Conservation (phyloP, 2,888 invertebrate species). For the Byasa hedistus region DNA sequence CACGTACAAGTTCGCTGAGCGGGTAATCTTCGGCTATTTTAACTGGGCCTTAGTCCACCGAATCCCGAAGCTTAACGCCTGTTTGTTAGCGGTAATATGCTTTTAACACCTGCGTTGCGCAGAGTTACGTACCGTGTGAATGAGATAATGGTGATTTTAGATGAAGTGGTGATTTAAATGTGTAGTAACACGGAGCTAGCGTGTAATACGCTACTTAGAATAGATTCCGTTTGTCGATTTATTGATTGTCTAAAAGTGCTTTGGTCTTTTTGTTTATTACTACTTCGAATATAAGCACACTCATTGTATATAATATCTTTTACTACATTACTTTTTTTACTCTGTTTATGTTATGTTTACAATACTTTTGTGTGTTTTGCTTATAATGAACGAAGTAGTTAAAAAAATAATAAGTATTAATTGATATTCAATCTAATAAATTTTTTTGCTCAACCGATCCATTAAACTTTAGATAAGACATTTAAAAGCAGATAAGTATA, state of each 20-base stretch:
- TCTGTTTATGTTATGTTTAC: no score
- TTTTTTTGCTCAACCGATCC: no score
- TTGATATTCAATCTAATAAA: no score
- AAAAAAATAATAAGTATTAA: no score
- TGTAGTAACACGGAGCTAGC: conserved; percentile 37
- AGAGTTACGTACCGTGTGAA: conserved; percentile 58
- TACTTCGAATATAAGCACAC: no score
- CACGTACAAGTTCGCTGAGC: conserved; percentile 48
- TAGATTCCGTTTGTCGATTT: conserved; percentile 43
- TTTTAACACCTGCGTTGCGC: conserved; percentile 74
- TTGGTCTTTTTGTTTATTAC: background rate
- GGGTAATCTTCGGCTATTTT: conserved; percentile 74
- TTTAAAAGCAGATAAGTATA: background rate
- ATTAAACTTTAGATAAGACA: background rate
- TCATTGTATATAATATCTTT: no score
- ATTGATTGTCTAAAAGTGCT: conserved; percentile 33
- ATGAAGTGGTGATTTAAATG: conserved; percentile 55
- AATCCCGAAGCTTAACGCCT: conserved; percentile 72
- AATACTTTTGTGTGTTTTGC: no score
- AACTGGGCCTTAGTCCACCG: conserved; percentile 61
- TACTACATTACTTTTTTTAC: no score
- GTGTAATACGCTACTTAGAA: conserved; percentile 41
- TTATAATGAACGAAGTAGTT: no score
- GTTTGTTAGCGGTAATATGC: conserved; percentile 73
- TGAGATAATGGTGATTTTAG: conserved; percentile 60